Evolutionary conservation across 2,797 vertebrate genomes (phyloP).

Genomic region (Anomalospiza imberbis): DNA sequence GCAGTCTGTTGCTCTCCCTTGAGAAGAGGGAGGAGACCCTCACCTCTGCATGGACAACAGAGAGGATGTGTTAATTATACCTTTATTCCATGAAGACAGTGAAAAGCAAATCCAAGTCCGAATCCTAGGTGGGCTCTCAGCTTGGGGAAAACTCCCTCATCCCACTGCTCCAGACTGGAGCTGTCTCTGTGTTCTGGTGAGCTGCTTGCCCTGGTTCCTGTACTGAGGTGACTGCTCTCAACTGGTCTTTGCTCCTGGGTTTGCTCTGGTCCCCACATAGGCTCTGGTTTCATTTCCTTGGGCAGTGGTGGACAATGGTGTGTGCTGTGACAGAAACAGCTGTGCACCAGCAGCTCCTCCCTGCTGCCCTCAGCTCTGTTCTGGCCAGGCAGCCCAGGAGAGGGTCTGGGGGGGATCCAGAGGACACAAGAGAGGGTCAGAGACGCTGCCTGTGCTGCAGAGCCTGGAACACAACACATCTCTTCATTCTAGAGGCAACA

Average conservation of each 20-base stretch:
- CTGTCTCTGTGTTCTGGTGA: accelerated
- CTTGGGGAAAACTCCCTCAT: background rate
- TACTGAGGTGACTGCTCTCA: background rate
- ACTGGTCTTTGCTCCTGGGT: background rate
- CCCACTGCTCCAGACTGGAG: accelerated
- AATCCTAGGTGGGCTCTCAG: background rate
- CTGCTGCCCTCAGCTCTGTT: background rate
- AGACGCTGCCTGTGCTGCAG: background rate
- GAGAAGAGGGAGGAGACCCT: background rate
- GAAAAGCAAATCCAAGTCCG: background rate
- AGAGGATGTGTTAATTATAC: background rate
- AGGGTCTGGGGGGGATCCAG: background rate
- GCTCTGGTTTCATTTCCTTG: background rate
- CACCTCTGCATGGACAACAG: background rate
- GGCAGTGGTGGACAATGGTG: background rate
- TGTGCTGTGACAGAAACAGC: background rate
- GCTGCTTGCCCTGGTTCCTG: background rate
- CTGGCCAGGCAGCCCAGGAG: background rate
- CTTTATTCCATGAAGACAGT: background rate
- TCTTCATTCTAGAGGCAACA: background rate
- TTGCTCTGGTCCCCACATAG: background rate
- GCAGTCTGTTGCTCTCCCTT: background rate
- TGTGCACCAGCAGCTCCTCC: background rate
- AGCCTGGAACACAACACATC: background rate
- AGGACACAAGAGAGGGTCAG: background rate